A percentile compares a stretch with the other conserved stretches of the same genome.
phyloP scores from a whole-genome alignment of 2,888 invertebrate genomes.

The Nephrotoma flavescens region DNA sequence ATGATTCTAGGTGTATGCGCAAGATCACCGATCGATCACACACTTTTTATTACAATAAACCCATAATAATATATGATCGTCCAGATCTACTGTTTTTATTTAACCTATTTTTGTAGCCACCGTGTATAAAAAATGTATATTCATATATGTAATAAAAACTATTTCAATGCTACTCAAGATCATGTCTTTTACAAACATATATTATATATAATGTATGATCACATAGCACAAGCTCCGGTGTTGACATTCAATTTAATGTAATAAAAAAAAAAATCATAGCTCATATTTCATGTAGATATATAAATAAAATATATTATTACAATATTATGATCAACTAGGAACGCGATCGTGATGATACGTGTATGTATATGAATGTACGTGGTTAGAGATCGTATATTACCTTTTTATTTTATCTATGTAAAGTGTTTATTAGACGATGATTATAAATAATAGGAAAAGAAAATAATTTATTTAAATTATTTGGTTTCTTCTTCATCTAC shows the following conservation, averaged over 20 bases:
- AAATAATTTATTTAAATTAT: neutral
- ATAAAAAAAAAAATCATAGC: neutral
- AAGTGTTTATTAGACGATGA: neutral
- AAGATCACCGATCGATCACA: neutral
- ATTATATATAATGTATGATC: neutral
- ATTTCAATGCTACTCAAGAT: neutral
- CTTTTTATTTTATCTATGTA: neutral
- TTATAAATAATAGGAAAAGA: neutral
- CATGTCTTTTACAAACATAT: neutral
- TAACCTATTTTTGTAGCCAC: neutral
- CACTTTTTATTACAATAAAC: neutral
- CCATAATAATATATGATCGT: neutral
- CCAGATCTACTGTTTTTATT: neutral
- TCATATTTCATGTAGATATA: neutral
- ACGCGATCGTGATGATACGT: neutral
- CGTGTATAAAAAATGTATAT: neutral
- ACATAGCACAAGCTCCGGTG: neutral
- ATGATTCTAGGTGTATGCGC: neutral
- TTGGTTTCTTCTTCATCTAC: neutral
- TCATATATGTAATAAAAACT: neutral
- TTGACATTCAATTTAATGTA: neutral
- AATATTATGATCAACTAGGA: neutral
- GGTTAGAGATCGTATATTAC: neutral
- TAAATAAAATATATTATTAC: neutral
- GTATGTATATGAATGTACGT: neutral